Percentiles rank a stretch among this genome's conserved stretches.
phyloP scores from a whole-genome alignment of 2,113 vertebrate genomes.

The Nothobranchius kuhntae region DNA sequence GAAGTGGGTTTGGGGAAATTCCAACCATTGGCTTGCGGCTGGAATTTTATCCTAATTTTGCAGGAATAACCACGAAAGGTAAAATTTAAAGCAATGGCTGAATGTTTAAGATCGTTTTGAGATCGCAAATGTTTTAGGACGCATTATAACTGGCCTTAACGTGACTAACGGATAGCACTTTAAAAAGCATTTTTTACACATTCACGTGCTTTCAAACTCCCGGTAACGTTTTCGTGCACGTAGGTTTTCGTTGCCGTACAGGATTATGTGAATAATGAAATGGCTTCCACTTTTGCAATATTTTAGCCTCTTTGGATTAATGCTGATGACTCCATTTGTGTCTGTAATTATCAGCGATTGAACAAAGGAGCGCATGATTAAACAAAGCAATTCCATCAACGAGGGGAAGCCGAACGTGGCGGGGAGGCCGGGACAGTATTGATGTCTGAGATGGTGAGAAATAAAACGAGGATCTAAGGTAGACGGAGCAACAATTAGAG shows the following conservation, averaged over 20 bases:
- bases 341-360: slow-evolving; percentile 55
- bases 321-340: slow-evolving; percentile 61
- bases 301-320: slow-evolving; percentile 56
- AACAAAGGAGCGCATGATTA: slow-evolving; percentile 62
- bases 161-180: background rate
- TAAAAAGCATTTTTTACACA: no score
- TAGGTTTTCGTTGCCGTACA: slow-evolving; percentile 3
- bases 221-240: background rate
- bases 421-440: slow-evolving; percentile 23
- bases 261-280: slow-evolving; percentile 63
- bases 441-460: slow-evolving; percentile 9
- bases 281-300: slow-evolving; percentile 44
- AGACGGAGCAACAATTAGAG: slow-evolving; percentile 21
- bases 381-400: slow-evolving; percentile 71
- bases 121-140: no score
- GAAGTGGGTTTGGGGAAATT: no score
- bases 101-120: no score
- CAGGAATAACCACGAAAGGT: no score
- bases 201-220: no score
- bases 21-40: no score
- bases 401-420: slow-evolving; percentile 32
- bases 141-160: no score
- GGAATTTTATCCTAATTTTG: no score
- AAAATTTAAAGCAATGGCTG: no score
- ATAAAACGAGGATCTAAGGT: slow-evolving; percentile 16